These are phyloP conservation scores for Fissipunctia ypsillon DNA, from an alignment of 2,888 invertebrate species.

Conservation along the genomic window DNA sequence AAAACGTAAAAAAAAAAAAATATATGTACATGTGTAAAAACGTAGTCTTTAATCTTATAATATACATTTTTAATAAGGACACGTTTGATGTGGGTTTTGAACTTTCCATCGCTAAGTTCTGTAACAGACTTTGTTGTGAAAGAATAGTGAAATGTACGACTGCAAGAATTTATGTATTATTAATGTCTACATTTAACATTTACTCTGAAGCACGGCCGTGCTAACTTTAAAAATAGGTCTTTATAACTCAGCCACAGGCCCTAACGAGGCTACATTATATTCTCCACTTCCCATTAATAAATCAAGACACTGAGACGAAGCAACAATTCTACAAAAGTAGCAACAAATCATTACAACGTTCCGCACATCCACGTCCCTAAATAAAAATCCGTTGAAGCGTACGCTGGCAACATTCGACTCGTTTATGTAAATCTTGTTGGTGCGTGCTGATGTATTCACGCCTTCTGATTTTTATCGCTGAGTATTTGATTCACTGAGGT, in stretches of 20 bases:
- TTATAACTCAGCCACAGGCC: slow-evolving; percentile 9
- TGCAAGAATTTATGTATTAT: slow-evolving; percentile 41
- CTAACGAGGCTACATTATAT: slow-evolving; percentile 52
- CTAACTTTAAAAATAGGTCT: slow-evolving; percentile 23
- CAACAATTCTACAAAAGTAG: slow-evolving; percentile 55
- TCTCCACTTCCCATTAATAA: slow-evolving; percentile 44
- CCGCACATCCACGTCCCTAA: slow-evolving; percentile 55
- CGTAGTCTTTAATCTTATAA: no score
- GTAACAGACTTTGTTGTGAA: neutral
- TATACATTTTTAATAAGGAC: no score
- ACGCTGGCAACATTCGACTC: slow-evolving; percentile 66
- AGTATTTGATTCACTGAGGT: slow-evolving; percentile 74
- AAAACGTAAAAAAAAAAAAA: no score
- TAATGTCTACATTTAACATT: slow-evolving; percentile 35
- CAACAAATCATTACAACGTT: slow-evolving; percentile 62
- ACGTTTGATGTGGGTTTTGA: no score
- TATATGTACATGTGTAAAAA: no score
- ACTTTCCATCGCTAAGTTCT: no score
- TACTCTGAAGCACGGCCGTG: slow-evolving; percentile 22
- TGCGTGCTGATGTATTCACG: slow-evolving; percentile 78
- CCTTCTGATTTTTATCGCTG: slow-evolving; percentile 78
- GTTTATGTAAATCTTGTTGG: slow-evolving; percentile 76
- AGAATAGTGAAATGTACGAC: slow-evolving; percentile 20
- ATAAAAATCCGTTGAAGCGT: slow-evolving; percentile 66
- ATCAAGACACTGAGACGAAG: slow-evolving; percentile 58